Percentiles rank a stretch among this genome's conserved stretches.
Conservation (phyloP, 2,113 vertebrate species). For the Calidris pygmaea region DNA sequence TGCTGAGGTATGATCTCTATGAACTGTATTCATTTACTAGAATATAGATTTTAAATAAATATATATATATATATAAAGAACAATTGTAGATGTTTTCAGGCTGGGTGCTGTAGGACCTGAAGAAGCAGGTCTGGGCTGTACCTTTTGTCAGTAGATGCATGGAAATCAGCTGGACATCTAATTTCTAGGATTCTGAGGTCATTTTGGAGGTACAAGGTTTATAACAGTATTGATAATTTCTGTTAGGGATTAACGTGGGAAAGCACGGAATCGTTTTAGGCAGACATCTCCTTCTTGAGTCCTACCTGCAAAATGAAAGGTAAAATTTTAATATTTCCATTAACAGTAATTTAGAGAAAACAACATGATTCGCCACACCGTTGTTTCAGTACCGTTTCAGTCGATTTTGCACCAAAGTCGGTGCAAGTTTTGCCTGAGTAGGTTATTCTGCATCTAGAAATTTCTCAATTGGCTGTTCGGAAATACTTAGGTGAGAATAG, state of each 20-base stretch:
- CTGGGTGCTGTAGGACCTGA: not conserved
- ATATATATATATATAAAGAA: not conserved
- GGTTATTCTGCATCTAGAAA: not conserved
- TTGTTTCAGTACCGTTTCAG: not conserved
- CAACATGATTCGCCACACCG: not conserved
- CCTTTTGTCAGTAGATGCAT: slow-evolving; percentile 9
- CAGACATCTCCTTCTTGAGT: not conserved
- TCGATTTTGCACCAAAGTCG: not conserved
- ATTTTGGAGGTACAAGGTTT: not conserved
- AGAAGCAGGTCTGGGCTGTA: not conserved
- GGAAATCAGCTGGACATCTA: slow-evolving; percentile 14
- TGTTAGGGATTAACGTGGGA: not conserved
- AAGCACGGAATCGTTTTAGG: not conserved
- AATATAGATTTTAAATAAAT: slow-evolving; percentile 48
- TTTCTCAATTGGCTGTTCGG: not conserved
- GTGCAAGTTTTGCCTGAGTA: not conserved
- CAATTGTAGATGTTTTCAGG: slow-evolving; percentile 3
- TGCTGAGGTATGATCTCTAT: slow-evolving; percentile 47
- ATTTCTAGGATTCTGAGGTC: not conserved
- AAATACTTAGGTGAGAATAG: not conserved
- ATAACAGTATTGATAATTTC: not conserved
- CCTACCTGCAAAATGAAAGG: not conserved
- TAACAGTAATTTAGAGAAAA: not conserved
- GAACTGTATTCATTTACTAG: slow-evolving; percentile 58
- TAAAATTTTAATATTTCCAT: not conserved